Conservation (phyloP, 37 sponge, comb jelly and placozoan genomes). For the Agelas oroides region DNA sequence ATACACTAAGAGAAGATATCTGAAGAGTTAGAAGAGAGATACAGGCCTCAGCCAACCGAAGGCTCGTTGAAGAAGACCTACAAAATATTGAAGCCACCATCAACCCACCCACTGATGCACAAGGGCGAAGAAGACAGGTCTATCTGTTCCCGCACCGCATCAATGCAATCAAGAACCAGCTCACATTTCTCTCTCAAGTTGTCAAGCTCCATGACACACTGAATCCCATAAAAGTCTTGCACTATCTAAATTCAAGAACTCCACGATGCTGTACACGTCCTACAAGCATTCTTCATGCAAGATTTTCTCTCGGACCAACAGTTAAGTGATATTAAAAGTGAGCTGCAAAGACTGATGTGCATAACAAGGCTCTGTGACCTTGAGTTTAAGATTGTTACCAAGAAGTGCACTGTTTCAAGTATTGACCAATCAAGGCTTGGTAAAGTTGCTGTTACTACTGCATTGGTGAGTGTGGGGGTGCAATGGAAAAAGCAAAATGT, state of each 20-base stretch:
- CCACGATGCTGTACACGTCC: neutral
- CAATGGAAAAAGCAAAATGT: slow-evolving; percentile 71
- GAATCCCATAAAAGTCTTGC: neutral
- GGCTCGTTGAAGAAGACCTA: neutral
- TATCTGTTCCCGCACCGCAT: slow-evolving; percentile 20
- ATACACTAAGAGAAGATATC: neutral
- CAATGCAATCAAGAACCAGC: slow-evolving; percentile 41
- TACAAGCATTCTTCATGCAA: slow-evolving; percentile 34
- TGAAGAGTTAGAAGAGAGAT: neutral
- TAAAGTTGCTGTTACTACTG: slow-evolving; percentile 41
- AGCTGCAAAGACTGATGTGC: slow-evolving; percentile 50
- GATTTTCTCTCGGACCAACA: slow-evolving; percentile 57
- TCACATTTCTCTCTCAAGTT: slow-evolving; percentile 37
- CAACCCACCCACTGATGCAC: neutral
- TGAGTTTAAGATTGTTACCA: neutral
- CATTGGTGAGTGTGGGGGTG: slow-evolving; percentile 96
- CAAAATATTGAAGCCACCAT: neutral
- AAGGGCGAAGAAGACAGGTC: no score
- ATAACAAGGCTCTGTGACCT: slow-evolving; percentile 21
- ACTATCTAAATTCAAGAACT: neutral
- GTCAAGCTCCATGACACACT: neutral
- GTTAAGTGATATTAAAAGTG: slow-evolving; percentile 46
- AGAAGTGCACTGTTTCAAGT: neutral
- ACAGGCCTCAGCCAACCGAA: neutral
- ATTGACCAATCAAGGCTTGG: neutral